These are phyloP conservation scores for Caenorhabditis imperialis DNA, from an alignment of 2,888 invertebrate species.

Conservation along the genomic window DNA sequence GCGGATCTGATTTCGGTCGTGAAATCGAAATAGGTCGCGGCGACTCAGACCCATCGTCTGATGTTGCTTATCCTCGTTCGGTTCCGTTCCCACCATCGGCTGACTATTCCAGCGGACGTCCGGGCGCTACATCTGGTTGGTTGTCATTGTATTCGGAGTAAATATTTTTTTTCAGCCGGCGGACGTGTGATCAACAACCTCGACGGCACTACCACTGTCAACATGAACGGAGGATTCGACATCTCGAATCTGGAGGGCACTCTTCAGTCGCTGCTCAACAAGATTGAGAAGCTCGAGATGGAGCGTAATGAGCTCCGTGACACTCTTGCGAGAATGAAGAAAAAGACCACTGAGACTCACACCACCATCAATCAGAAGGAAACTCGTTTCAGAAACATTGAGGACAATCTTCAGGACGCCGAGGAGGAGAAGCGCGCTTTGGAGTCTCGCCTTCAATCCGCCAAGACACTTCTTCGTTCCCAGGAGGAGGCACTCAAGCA, in stretches of 20 bases:
- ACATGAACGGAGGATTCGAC: conserved; percentile 68
- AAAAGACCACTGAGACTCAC: conserved; percentile 75
- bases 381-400: conserved; percentile 74
- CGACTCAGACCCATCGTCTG: conserved; percentile 52
- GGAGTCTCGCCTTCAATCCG: conserved; percentile 72
- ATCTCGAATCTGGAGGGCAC: conserved; percentile 71
- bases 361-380: conserved; percentile 75
- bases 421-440: conserved; percentile 77
- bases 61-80: conserved; percentile 67
- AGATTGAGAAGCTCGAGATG: conserved; percentile 75
- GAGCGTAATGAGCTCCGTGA: conserved; percentile 77
- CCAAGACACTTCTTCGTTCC: conserved; percentile 74
- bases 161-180: conserved; percentile 30
- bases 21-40: conserved; percentile 64
- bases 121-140: conserved; percentile 46
- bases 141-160: background rate
- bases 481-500: conserved; percentile 77
- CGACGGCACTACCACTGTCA: conserved; percentile 63
- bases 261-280: conserved; percentile 70
- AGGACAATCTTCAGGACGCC: conserved; percentile 74
- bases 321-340: conserved; percentile 74
- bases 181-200: conserved; percentile 55
- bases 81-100: conserved; percentile 71
- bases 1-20: conserved; percentile 60
- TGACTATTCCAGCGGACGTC: conserved; percentile 57